A percentile compares a stretch with the other conserved stretches of the same genome.
These are phyloP conservation scores for Nasonia longicornis DNA, from an alignment of 1,140 invertebrate genomes.

Conservation along the genomic window DNA sequence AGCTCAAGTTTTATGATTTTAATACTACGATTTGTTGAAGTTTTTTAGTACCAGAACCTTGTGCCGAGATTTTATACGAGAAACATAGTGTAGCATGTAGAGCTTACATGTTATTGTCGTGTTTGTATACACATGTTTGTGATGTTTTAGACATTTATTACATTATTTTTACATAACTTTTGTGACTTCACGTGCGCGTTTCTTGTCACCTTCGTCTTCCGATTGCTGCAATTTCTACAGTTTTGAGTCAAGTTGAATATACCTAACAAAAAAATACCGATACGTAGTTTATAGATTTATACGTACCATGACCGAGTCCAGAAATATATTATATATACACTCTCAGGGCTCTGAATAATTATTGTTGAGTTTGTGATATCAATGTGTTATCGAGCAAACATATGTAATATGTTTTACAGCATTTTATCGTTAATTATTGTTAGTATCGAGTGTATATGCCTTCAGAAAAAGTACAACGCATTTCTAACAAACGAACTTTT, in stretches of 20 bases:
- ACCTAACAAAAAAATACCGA: background rate
- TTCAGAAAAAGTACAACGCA: conserved; percentile 30
- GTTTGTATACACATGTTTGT: conserved; percentile 31
- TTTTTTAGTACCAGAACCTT: conserved; percentile 18
- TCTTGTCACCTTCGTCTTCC: background rate
- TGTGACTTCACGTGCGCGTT: background rate
- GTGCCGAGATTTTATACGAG: conserved; percentile 7
- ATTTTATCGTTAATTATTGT: conserved; percentile 33
- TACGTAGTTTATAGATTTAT: background rate
- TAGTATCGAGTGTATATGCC: conserved; percentile 21
- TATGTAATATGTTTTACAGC: conserved; percentile 24
- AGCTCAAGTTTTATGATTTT: conserved; percentile 24
- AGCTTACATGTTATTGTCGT: conserved; percentile 30
- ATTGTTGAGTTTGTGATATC: conserved; percentile 37
- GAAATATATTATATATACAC: conserved; percentile 1
- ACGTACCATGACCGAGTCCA: conserved; percentile 25
- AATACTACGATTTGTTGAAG: background rate
- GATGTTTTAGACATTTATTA: conserved; percentile 32
- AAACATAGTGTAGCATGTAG: conserved; percentile 14
- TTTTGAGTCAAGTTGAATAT: background rate
- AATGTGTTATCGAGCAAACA: conserved; percentile 24
- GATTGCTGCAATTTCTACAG: background rate
- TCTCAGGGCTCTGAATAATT: background rate
- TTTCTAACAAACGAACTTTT: conserved; percentile 1
- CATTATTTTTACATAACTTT: background rate